Percentiles rank a stretch among this genome's conserved stretches.
phyloP scores from a whole-genome alignment of 2,113 vertebrate species.

The Calyptomena viridis region DNA sequence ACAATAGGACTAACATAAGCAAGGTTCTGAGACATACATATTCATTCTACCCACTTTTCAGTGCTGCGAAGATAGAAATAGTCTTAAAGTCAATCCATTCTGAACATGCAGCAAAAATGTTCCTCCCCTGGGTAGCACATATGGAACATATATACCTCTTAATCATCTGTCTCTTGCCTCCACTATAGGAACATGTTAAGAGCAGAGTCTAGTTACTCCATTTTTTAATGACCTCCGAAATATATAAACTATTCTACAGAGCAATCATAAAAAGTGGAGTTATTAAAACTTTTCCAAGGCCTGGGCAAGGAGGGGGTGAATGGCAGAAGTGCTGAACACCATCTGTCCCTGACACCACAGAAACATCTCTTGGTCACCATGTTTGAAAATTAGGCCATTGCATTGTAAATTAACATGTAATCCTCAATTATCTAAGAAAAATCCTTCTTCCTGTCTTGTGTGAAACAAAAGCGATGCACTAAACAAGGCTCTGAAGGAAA shows the following conservation, averaged over 20 bases:
- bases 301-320: not conserved
- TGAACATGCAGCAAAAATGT: not conserved
- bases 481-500: not conserved
- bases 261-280: not conserved
- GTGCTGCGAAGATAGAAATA: not conserved
- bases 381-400: not conserved
- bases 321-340: not conserved
- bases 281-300: not conserved
- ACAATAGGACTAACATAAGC: not conserved
- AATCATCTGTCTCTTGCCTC: not conserved
- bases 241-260: not conserved
- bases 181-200: not conserved
- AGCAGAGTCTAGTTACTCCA: not conserved
- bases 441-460: not conserved
- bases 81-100: not conserved
- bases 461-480: not conserved
- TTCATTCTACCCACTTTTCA: not conserved
- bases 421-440: not conserved
- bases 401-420: not conserved
- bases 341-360: not conserved
- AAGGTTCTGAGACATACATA: not conserved
- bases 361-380: not conserved
- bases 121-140: not conserved
- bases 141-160: not conserved
- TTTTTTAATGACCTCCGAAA: not conserved